A percentile compares a stretch with the other conserved stretches of the same genome.
These are phyloP conservation scores for Pempheris klunzingeri DNA, from an alignment of 2,797 vertebrate species.

Conservation along the genomic window DNA sequence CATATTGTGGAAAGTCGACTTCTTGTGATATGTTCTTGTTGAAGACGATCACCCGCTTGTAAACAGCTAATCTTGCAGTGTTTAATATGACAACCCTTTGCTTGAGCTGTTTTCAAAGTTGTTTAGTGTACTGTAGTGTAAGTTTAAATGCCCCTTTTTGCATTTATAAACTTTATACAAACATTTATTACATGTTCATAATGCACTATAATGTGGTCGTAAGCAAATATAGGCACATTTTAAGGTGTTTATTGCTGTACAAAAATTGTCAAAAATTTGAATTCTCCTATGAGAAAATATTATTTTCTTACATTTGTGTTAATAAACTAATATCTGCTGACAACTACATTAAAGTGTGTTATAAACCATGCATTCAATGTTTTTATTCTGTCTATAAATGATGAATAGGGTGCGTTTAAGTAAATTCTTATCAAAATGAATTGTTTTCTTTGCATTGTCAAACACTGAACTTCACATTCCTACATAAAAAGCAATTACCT, in stretches of 20 bases:
- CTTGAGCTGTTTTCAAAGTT: constrained; percentile 20
- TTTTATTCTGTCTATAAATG: neutral
- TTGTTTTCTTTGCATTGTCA: neutral
- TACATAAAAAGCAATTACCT: neutral
- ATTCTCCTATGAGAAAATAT: neutral
- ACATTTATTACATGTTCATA: neutral
- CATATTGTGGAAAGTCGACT: constrained; percentile 50
- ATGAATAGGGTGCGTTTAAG: no score
- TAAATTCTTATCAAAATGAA: no score
- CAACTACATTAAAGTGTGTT: neutral
- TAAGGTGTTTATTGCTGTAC: neutral
- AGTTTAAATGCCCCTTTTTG: neutral
- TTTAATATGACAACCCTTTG: neutral
- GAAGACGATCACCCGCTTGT: constrained; percentile 8
- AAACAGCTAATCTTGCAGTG: constrained; percentile 2
- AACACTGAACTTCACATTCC: neutral
- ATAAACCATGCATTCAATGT: neutral
- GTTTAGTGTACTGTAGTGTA: neutral
- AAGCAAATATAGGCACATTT: neutral
- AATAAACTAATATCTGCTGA: neutral
- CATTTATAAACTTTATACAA: neutral
- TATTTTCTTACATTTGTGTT: neutral
- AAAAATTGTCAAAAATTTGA: neutral
- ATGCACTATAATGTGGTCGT: neutral
- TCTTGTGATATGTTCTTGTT: constrained; percentile 24